These are phyloP conservation scores for Aphaenogaster floridana DNA, from an alignment of 1,140 invertebrate species.

Conservation along the genomic window DNA sequence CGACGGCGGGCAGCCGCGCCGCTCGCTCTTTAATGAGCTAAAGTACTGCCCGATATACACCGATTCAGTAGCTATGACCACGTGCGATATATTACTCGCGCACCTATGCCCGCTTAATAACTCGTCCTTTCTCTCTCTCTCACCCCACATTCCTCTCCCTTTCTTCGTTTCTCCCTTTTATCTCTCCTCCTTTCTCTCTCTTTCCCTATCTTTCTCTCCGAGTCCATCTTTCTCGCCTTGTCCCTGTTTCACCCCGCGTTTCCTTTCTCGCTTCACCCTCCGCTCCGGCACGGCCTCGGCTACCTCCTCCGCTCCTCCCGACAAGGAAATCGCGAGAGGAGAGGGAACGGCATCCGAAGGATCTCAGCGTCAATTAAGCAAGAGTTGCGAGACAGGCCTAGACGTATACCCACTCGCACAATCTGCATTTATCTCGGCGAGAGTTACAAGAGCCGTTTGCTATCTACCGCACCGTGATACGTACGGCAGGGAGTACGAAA, in stretches of 20 bases:
- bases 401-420: conserved; percentile 78
- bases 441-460: conserved; percentile 70
- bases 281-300: conserved; percentile 7
- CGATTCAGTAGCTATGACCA: conserved; percentile 65
- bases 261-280: conserved; percentile 14
- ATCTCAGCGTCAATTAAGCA: conserved; percentile 81
- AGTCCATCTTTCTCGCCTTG: neutral
- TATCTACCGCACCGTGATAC: conserved; percentile 42
- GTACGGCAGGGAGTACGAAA: conserved; percentile 50
- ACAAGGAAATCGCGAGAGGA: conserved; percentile 54
- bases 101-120: conserved; percentile 57
- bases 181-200: neutral
- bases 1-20: conserved; percentile 41
- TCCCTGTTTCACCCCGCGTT: neutral
- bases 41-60: conserved; percentile 63
- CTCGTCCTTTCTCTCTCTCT: conserved; percentile 45
- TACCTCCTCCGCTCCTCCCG: neutral
- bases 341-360: conserved; percentile 73
- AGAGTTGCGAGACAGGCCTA: conserved; percentile 80
- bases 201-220: neutral
- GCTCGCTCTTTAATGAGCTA: conserved; percentile 68
- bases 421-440: conserved; percentile 78
- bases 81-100: conserved; percentile 61
- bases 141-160: neutral
- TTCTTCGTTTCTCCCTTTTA: neutral